Evolutionary conservation across 1,140 invertebrate genomes (phyloP), one percentile per base, ranked within the genome.

Genomic region (Helicoverpa armigera): DNA sequence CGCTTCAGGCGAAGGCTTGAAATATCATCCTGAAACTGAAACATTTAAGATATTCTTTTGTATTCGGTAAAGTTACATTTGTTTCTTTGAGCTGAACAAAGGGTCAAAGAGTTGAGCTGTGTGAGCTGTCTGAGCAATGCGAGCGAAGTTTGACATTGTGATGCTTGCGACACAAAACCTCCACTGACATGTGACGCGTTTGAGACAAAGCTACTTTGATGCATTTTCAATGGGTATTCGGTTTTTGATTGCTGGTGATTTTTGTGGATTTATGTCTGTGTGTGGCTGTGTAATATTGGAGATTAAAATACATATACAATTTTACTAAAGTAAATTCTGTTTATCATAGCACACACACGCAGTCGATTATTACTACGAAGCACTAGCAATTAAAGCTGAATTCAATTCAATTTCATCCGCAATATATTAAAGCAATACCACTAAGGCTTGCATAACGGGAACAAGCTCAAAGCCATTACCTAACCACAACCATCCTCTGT

Each of bases 11-110:
- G 5, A 65, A 65, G 31, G 61, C 61, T 65, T 65, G 29, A n/a
- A 65, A 63, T 63, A 63, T 23, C 9, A 65, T 65, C 13, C 31
- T n/a, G 61, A 4, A 65, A 65, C 61, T 65, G 29, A 65, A 65
- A 43, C 31, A 65, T 65, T 35, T 43, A 13, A 65, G n/a, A 43
- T 43, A 65, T 48, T 16, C 63, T 67, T 67, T 67, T 67, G 14
- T 67, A 10, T 63, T 63, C 43, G 3, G 9, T 0, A 18, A 67
- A 16, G n/a, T 67, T 67, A 65, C 31, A 13, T 43, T n/a, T 65
- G 29, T 50, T 43, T 48, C 7, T 11, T 67, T 18, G 35, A 3
- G 61, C 0, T 16, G 13, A 14, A 10, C 63, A 67, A 67, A 65
- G 61, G 16, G 63, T 18, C 43, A 48, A n/a, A 16, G 43, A 10